A percentile compares a stretch with the other conserved stretches of the same genome.
Conservation (phyloP, 2,888 invertebrate genomes). For the Tetheella fluctuosa region DNA sequence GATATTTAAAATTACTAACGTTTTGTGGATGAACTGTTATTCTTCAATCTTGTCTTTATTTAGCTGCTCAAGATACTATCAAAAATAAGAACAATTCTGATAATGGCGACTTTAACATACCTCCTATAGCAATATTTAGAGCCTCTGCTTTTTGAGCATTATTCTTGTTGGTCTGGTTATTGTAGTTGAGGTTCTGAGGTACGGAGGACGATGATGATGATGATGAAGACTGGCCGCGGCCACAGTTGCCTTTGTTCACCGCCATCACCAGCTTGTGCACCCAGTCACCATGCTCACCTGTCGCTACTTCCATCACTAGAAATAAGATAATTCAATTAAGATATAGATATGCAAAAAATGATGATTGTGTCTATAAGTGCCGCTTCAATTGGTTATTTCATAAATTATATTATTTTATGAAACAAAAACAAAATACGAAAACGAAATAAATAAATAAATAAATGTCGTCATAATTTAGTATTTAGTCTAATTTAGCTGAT, state of each 20-base stretch:
- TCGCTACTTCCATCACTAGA: constrained; percentile 97
- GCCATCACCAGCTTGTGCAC: constrained; percentile 93
- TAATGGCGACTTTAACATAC: constrained; percentile 41
- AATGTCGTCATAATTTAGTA: too few relatives aligned
- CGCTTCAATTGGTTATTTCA: too few relatives aligned
- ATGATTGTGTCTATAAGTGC: too few relatives aligned
- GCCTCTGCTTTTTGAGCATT: constrained; percentile 71
- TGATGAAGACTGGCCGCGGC: constrained; percentile 69
- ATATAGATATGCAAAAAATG: neutral
- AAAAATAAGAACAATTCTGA: neutral
- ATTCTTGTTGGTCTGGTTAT: constrained; percentile 83
- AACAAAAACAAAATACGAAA: too few relatives aligned
- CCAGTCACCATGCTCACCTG: constrained; percentile 97
- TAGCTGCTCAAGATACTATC: too few relatives aligned
- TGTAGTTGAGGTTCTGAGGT: constrained; percentile 72
- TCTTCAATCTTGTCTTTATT: too few relatives aligned
- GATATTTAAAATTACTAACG: too few relatives aligned
- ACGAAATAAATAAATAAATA: too few relatives aligned
- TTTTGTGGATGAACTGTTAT: too few relatives aligned
- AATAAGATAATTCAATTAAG: constrained; percentile 23
- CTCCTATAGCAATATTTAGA: constrained; percentile 64
- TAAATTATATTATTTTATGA: too few relatives aligned
- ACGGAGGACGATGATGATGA: constrained; percentile 70
- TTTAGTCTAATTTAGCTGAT: too few relatives aligned
- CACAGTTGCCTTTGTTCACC: constrained; percentile 91